Base-by-base conservation (phyloP, 1,140 invertebrate species). In the Hestina assimilis region DNA sequence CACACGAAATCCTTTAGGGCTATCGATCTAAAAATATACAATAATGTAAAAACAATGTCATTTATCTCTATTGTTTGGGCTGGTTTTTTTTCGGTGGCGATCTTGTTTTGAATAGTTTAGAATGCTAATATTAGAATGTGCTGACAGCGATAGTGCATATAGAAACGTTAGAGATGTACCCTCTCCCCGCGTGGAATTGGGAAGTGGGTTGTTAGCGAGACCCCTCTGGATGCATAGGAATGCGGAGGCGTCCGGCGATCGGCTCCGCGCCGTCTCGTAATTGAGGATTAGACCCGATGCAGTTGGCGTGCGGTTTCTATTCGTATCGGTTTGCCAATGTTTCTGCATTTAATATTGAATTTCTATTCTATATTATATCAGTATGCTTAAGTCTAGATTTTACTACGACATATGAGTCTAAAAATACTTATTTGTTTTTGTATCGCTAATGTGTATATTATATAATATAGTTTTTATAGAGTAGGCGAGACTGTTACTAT, bases 131-230 rank as follows among this genome's bases (percentile, higher is more conserved):
- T 31, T 9, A 3, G 6, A 8, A 28, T 28, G 24, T 28, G 6
- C n/a, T 28, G 1, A 28, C 2, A 28, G 8, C 8, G n/a, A 7
- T 1, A 9, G 8, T 6, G 15, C 7, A 20, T 19, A 3, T 38
- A 38, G 33, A 38, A 38, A 19, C 7, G 15, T 38, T 38, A 19
- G 33, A 38, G n/a, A 38, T 19, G 15, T 19, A 17, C 7, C 33
- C 33, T 38, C 33, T 17, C 33, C 9, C 33, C 17, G 33, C 15
- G 3, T 17, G 33, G 42, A 9, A 46, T 47, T 65, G 64, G 75
- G 75, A 78, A 71, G 68, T 70, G 47, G 57, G 46, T 63, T 59
- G 72, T 78, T 78, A 78, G 52, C 31, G 52, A 23, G 51, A 62
- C 57, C 57, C 57, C 48, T 29, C 57, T 60, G 68, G 69, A 66